A percentile compares a stretch with the other conserved stretches of the same genome.
Evolutionary conservation across 2,888 invertebrate species (phyloP).

Genomic region (Deroplatys truncata): DNA sequence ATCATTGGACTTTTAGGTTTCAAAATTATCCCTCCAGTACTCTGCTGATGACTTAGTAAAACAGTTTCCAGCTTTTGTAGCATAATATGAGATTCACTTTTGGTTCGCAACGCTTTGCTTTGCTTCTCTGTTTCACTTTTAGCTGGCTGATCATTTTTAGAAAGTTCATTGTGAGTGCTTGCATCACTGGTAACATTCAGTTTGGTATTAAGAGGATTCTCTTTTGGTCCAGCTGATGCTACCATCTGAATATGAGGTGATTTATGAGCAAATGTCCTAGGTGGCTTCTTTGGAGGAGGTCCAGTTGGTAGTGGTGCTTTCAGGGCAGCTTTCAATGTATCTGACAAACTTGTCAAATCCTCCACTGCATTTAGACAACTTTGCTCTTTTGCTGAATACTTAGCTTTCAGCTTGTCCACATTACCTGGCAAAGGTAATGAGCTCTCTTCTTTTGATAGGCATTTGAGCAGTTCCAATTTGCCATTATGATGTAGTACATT

Average conservation of each 20-base stretch:
- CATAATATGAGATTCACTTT: conserved; percentile 55
- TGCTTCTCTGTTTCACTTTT: background rate
- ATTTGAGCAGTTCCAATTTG: background rate
- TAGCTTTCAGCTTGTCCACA: background rate
- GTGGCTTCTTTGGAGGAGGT: conserved; percentile 73
- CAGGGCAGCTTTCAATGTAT: conserved; percentile 61
- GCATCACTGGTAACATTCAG: background rate
- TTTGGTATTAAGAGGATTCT: background rate
- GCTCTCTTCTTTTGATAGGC: background rate
- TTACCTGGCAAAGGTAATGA: background rate
- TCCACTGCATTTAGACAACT: too few species aligned
- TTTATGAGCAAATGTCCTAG: conserved; percentile 55
- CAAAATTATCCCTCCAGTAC: conserved; percentile 9
- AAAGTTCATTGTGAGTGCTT: background rate
- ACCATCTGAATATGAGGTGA: background rate
- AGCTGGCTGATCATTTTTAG: background rate
- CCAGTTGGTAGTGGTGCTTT: conserved; percentile 64
- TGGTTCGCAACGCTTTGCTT: conserved; percentile 33
- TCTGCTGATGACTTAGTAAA: conserved; percentile 48
- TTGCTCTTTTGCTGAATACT: background rate
- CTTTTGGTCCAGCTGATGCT: background rate
- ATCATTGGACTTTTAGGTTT: conserved; percentile 13
- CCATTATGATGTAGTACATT: background rate
- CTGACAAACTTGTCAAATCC: conserved; percentile 40
- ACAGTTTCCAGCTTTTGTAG: conserved; percentile 60